A percentile compares a stretch with the other conserved stretches of the same genome.
These are phyloP conservation scores for Galemys pyrenaicus DNA, from an alignment of 2,113 vertebrate species.

Conservation along the genomic window DNA sequence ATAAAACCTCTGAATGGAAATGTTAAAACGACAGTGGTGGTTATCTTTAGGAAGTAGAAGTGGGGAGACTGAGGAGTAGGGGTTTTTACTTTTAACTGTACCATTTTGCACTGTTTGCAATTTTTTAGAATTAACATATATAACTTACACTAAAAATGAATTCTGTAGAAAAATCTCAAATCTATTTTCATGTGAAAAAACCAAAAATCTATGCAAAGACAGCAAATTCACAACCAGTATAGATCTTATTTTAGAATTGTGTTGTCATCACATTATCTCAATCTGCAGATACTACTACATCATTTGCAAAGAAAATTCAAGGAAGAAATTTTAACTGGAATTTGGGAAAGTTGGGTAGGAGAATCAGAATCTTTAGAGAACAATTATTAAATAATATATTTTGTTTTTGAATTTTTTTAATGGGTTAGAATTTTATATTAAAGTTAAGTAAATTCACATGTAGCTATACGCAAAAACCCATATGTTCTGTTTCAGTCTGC, in stretches of 20 bases:
- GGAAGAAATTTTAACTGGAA: not conserved
- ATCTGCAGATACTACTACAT: not conserved
- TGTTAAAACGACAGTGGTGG: not conserved
- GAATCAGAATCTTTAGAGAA: not conserved
- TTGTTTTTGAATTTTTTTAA: slow-evolving; percentile 26
- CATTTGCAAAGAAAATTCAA: not conserved
- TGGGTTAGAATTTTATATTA: slow-evolving; percentile 17
- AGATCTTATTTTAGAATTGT: not conserved
- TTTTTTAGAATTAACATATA: not conserved
- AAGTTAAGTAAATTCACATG: slow-evolving; percentile 46
- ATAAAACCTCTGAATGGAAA: not conserved
- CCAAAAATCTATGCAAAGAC: not conserved
- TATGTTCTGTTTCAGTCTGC: slow-evolving; percentile 46
- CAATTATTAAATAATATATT: not conserved
- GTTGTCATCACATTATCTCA: not conserved
- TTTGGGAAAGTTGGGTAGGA: not conserved
- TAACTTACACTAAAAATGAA: not conserved
- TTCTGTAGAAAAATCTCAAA: not conserved
- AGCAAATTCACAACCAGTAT: not conserved
- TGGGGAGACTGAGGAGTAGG: not conserved
- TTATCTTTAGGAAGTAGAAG: not conserved
- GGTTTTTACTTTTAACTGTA: slow-evolving; percentile 1
- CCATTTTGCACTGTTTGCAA: not conserved
- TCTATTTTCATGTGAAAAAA: not conserved
- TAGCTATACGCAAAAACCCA: not conserved